These are phyloP conservation scores for Peromyscus leucopus DNA, from an alignment of 2,113 vertebrate species.

Conservation along the genomic window DNA sequence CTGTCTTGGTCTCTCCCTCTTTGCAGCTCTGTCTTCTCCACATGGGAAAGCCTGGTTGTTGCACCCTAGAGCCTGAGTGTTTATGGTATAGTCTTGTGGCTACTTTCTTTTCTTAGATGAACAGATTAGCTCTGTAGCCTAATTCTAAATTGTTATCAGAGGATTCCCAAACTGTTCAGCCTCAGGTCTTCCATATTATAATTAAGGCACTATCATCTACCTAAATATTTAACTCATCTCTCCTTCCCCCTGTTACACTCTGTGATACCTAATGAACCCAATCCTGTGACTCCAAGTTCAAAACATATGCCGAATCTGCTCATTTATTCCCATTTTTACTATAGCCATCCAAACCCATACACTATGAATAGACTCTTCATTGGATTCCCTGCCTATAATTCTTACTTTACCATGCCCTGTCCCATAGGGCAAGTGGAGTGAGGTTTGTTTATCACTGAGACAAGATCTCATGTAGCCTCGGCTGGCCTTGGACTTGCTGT, in stretches of 20 bases:
- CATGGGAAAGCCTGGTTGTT: neutral
- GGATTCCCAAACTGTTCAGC: neutral
- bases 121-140: neutral
- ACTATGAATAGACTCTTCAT: neutral
- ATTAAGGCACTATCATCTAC: neutral
- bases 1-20: neutral
- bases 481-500: neutral
- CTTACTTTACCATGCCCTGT: neutral
- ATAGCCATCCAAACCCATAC: neutral
- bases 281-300: neutral
- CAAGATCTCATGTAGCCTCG: too few species aligned
- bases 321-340: neutral
- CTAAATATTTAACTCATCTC: neutral
- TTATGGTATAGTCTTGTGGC: neutral
- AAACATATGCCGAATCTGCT: neutral
- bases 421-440: neutral
- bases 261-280: neutral
- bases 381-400: neutral
- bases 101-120: constrained; percentile 4
- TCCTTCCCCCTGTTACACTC: neutral
- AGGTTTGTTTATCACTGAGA: neutral
- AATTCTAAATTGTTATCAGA: neutral
- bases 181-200: neutral
- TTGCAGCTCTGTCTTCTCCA: neutral
- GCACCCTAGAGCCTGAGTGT: neutral